Base-by-base conservation (phyloP, 1,140 invertebrate species). In the Carposina sasakii region DNA sequence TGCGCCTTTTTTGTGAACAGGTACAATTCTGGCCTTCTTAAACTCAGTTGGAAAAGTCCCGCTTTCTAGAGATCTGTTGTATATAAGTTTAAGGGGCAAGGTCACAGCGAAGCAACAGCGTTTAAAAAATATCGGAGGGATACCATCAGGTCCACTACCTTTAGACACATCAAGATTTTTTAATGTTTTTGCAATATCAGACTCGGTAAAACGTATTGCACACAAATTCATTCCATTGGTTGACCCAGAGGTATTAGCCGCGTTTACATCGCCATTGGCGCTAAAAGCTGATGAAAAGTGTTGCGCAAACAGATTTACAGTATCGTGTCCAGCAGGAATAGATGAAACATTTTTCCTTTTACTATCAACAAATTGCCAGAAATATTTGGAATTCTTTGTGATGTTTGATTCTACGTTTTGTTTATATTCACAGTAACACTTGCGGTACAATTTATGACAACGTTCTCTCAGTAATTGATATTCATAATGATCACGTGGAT, bases 21-120 rank as follows among this genome's bases (percentile, higher is more conserved):
- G 57, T 9, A 54, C 49, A 3, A 52, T 34, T 22, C 31, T 50
- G 3, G 57, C 49, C n/a, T 37, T n/a, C 39, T 59, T 59, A 44
- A 52, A 59, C 20, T 16, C 15, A 10, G 22, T 24, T 13, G 48
- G 57, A 44, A 52, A 54, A 5, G 33, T 13, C 13, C 52, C 57
- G 16, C 36, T 9, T 2, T 19, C 26, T 17, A 60, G 16, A n/a
- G 48, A 60, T 6, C 10, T 36, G 16, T 52, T 52, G 17, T 36
- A 59, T 17, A 58, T 58, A 2, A 43, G n/a, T 8, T 9, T 22
- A 16, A 59, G 2, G 0, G 48, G 52, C 2, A 23, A 3, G 6
- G 40, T 23, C 12, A 59, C 34, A 1, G 19, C 13, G 13, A 12
- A 4, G 19, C 48, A 52, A 46, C 57, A 52, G 6, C 17, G 34